Percentiles rank a stretch among this genome's conserved stretches.
Evolutionary conservation across 2,797 vertebrate genomes (phyloP).

Genomic region (Tapirus indicus): DNA sequence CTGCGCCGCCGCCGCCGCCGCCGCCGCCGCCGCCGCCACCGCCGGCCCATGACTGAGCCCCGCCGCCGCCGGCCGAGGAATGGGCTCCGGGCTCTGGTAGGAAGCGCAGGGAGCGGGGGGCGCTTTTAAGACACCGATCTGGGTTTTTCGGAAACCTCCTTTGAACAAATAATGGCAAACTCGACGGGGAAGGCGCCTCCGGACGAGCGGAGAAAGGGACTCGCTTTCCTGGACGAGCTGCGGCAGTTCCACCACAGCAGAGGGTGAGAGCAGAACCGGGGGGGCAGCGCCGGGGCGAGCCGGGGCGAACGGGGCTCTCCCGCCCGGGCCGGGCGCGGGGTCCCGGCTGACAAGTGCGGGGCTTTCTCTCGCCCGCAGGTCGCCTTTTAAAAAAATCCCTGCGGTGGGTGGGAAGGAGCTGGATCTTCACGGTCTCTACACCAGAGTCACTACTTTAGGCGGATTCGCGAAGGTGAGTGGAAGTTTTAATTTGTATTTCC

Average conservation of each 20-base stretch:
- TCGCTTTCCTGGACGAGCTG: slow-evolving; percentile 99
- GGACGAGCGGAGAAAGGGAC: slow-evolving; percentile 99
- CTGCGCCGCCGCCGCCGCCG: slow-evolving; percentile 74
- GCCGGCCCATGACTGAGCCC: slow-evolving; percentile 95
- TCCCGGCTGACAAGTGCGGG: slow-evolving; percentile 82
- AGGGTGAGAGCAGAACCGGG: slow-evolving; percentile 96
- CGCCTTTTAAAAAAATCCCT: slow-evolving; percentile 99
- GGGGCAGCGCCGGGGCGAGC: slow-evolving; percentile 78
- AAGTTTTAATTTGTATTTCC: slow-evolving; percentile 93
- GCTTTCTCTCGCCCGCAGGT: slow-evolving; percentile 89
- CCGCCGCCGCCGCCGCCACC: slow-evolving; percentile 82
- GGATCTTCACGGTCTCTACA: slow-evolving; percentile 98
- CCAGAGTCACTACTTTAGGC: slow-evolving; percentile 99
- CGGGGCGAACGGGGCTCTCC: slow-evolving; percentile 82
- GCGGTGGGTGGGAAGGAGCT: slow-evolving; percentile 99
- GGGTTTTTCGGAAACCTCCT: slow-evolving; percentile 90
- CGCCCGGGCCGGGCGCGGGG: slow-evolving; percentile 75
- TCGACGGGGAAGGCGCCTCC: slow-evolving; percentile 99
- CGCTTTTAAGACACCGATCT: slow-evolving; percentile 87
- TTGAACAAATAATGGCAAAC: slow-evolving; percentile 96
- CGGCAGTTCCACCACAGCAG: slow-evolving; percentile 99
- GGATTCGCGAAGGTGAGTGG: slow-evolving; percentile 99
- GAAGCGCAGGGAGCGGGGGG: slow-evolving; percentile 94
- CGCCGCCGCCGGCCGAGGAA: slow-evolving; percentile 95
- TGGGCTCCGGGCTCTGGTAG: slow-evolving; percentile 99